Evolutionary conservation across 2,888 invertebrate genomes (phyloP).

Genomic region (Epirrhoe alternata): DNA sequence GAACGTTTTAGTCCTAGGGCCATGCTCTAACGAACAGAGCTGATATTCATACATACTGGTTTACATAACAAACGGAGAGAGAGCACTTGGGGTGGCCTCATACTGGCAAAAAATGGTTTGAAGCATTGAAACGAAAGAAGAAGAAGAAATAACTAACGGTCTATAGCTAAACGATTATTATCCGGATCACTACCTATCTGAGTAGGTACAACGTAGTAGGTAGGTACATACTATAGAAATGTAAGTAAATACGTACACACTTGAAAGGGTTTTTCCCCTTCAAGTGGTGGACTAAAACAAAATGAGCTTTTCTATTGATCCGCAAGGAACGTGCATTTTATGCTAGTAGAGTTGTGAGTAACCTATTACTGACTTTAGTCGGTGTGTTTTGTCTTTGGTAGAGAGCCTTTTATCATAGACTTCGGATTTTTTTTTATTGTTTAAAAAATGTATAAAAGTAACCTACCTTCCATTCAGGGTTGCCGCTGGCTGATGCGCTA

Average conservation of each 20-base stretch:
- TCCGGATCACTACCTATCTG: constrained; percentile 8
- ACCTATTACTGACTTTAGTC: constrained; percentile 14
- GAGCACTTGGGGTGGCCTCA: too few relatives aligned
- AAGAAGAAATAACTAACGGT: too few relatives aligned
- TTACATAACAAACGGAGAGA: too few relatives aligned
- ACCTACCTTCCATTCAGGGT: too few relatives aligned
- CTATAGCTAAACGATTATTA: constrained; percentile 14
- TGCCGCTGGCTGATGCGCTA: too few relatives aligned
- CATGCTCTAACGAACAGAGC: too few relatives aligned
- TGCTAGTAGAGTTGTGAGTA: constrained; percentile 47
- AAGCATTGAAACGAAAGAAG: neutral
- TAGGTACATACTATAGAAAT: constrained; percentile 48
- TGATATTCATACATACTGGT: too few relatives aligned
- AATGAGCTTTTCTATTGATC: constrained; percentile 76
- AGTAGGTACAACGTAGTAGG: constrained; percentile 14
- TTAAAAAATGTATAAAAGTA: too few relatives aligned
- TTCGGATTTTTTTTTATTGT: too few relatives aligned
- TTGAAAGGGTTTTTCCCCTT: constrained; percentile 73
- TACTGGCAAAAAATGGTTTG: too few relatives aligned
- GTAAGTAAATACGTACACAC: constrained; percentile 69
- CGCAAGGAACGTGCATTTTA: constrained; percentile 65
- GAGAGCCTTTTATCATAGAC: neutral
- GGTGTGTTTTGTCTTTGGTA: constrained; percentile 4
- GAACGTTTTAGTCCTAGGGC: too few relatives aligned
- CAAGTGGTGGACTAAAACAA: constrained; percentile 74